Evolutionary conservation across 2,888 invertebrate species (phyloP).

Genomic region (Carterocephalus palaemon): DNA sequence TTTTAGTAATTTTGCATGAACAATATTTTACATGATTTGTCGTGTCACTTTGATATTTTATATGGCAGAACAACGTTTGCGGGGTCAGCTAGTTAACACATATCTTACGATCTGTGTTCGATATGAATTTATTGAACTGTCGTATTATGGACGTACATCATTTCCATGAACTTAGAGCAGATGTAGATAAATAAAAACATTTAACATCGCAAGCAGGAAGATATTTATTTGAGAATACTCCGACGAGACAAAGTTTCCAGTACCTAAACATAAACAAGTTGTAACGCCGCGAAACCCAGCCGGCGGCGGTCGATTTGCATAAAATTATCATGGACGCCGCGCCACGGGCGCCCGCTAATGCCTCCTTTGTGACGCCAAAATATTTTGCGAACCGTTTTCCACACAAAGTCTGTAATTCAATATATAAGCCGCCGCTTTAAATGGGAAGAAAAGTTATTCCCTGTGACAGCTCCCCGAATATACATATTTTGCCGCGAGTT

Average conservation of each 20-base stretch:
- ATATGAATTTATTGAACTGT: too few relatives aligned
- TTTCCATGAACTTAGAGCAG: too few relatives aligned
- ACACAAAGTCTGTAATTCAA: slow-evolving; percentile 75
- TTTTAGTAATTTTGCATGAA: too few relatives aligned
- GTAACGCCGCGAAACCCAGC: slow-evolving; percentile 37
- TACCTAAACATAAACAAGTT: slow-evolving; percentile 58
- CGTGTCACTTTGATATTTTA: too few relatives aligned
- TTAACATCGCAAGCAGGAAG: slow-evolving; percentile 4
- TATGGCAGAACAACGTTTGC: too few relatives aligned
- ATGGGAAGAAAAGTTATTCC: slow-evolving; percentile 41
- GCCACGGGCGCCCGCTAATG: slow-evolving; percentile 45
- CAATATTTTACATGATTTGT: too few relatives aligned
- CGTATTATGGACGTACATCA: too few relatives aligned
- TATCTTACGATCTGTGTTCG: too few relatives aligned
- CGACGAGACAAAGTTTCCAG: slow-evolving; percentile 23
- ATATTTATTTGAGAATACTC: slow-evolving; percentile 19
- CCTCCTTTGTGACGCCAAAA: slow-evolving; percentile 74
- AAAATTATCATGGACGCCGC: slow-evolving; percentile 44
- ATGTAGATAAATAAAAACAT: too few relatives aligned
- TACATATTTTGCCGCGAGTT: slow-evolving; percentile 20
- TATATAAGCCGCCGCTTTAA: slow-evolving; percentile 46
- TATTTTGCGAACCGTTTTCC: slow-evolving; percentile 77
- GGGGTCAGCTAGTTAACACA: too few relatives aligned
- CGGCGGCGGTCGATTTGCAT: slow-evolving; percentile 60
- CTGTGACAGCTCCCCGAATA: slow-evolving; percentile 20